Evolutionary conservation across 2,888 invertebrate species (phyloP), one percentile per base, ranked within the genome.

Genomic region (Cinara cedri): DNA sequence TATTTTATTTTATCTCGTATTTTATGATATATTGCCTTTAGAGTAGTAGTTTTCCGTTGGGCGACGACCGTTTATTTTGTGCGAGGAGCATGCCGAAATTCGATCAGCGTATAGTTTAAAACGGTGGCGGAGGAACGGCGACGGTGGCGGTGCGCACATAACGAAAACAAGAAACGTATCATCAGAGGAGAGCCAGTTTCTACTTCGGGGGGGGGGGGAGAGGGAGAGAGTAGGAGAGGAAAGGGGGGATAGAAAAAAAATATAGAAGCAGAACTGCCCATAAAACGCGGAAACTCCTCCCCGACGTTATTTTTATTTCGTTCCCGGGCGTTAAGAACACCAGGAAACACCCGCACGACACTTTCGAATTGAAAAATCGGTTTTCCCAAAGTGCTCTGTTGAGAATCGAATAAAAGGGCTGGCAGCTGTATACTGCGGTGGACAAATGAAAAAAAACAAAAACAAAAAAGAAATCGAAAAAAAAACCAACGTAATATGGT

Each of bases 321-420:
- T 78, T 78, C 21, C 44, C 68, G 34, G 68, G 49, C 78, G 78
- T 68, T 78, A 60, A 26, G 19, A 26, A 16, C 51, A 60, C 57
- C 44, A 49, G 26, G 62, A 49, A 78, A 62, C 68, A 60, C 70
- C 26, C 68, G 60, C 21, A 26, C 68, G 78, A 60, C 78, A 70
- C 68, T 57, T 60, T 70, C 49, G 70, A 51, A 78, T 78, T 78
- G 78, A 78, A 78, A 78, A 78, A 78, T 78, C 78, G 78, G 78
- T 78, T 78, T 78, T 60, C 78, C 49, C 78, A 78, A 78, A 78
- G 78, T 68, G 78, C 78, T 78, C 78, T 78, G 78, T 68, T 68
- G 78, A 78, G 78, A 78, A 70, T 78, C 70, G 78, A 62, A 78
- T 62, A 51, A 78, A 57, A 68, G 26, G 60, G 26, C 21, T 26